These are phyloP conservation scores for Tetropium fuscum DNA, from an alignment of 2,888 invertebrate species.

Conservation along the genomic window DNA sequence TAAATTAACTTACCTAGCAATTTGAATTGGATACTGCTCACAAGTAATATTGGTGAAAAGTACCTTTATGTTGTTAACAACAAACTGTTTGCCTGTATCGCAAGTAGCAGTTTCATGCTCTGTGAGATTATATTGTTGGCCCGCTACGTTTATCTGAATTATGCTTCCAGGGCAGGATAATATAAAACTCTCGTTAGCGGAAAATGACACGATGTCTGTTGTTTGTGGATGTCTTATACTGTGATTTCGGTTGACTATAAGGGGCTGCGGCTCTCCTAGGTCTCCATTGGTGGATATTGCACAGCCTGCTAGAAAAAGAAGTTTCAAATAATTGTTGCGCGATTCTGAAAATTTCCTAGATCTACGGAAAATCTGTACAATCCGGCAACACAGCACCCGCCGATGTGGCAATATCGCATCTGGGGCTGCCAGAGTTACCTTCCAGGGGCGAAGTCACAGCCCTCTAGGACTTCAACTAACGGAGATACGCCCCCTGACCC, in stretches of 20 bases:
- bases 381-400: too few species aligned
- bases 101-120: conserved; percentile 14
- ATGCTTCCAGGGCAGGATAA: conserved; percentile 13
- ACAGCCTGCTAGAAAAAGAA: conserved; percentile 10
- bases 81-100: conserved; percentile 4
- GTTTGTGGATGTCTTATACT: conserved; percentile 15
- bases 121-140: background rate
- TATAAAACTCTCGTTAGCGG: background rate
- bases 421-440: too few species aligned
- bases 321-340: too few species aligned
- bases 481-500: too few species aligned
- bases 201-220: conserved; percentile 2
- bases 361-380: too few species aligned
- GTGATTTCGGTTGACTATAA: conserved; percentile 11
- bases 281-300: conserved; percentile 21
- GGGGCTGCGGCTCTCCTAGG: conserved; percentile 18
- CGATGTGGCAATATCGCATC: too few species aligned
- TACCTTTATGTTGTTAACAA: background rate
- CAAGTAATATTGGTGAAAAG: conserved; percentile 16
- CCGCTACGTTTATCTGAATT: background rate
- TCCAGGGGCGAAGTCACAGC: too few species aligned
- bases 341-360: too few species aligned
- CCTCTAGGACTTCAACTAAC: too few species aligned
- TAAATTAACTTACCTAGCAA: conserved; percentile 45
- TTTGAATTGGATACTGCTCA: conserved; percentile 5